Base-by-base conservation (phyloP, 2,797 vertebrate species). In the Antennarius maculatus region DNA sequence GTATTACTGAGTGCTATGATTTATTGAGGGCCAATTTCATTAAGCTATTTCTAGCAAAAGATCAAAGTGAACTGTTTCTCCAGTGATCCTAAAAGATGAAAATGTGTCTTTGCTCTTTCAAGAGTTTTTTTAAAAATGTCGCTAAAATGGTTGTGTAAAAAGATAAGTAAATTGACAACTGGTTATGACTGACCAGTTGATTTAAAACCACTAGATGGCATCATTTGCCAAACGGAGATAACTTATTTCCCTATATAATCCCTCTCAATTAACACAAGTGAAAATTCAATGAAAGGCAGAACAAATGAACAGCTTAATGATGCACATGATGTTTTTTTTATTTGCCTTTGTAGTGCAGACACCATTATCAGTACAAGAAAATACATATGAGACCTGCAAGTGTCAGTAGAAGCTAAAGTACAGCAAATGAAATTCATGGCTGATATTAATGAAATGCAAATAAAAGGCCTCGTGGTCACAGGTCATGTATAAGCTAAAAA, bases 161-260 rank as follows among this genome's bases (percentile, higher is more conserved):
- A 5, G 7, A 2, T 34, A 2, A 11, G 13, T 28, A 39, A 72
- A 16, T 17, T 15, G 3, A 23, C 50, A 17, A 12, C 11, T 7
- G 13, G 17, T 18, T 12, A 8, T 52, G 11, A 42, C 37, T 52
- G 51, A 55, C 58, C 31, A 13, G 28, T 1, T 6, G 4, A 15
- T 9, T 31, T 11, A 28, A 29, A 4, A 13, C 80, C 89, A 88
- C 74, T 63, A 90, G 89, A 69, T 84, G 87, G 76, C 58, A 64
- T 28, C 64, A 12, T 85, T 58, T 23, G 48, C 7, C 64, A 74
- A 62, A 62, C 48, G 8, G 61, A 7, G 15, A 11, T 27, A 18
- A 29, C 13, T 17, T 3, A 34, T 8, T 34, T 39, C 9, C 2
- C 37, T 8, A 39, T 39, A 39, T 39, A 9, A 39, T 39, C 37